Base-by-base conservation (phyloP, 1,140 invertebrate genomes). In the Drosophila pseudoobscura region DNA sequence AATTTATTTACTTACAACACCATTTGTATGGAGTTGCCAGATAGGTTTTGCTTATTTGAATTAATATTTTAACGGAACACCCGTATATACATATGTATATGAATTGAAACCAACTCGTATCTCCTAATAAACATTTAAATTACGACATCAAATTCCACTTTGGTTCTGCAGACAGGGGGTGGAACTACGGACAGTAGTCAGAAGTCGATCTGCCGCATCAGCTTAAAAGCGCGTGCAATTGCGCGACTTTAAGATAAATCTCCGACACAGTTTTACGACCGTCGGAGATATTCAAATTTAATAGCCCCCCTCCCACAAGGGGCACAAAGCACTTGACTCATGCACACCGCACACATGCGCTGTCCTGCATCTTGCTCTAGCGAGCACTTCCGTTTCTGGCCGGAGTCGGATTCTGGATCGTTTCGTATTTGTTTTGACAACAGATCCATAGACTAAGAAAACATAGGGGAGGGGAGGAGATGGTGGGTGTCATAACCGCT, bases 311-410 rank as follows among this genome's bases (percentile, higher is more conserved):
- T 7, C 6, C 20, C 20, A 7, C 15, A 26, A 51, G 39, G n/a
- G 45, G 31, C 50, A 85, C 82, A 85, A 85, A 82, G 82, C 82
- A 88, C 82, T 85, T 85, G 83, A 85, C 83, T 85, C 78, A 85
- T 83, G 43, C 52, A n/a, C 24, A 51, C 35, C 51, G 29, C 54
- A 41, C 64, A 61, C 70, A 69, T 75, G 56, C 49, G 52, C 43
- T 56, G 3, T 58, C 46, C 31, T 29, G 29, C 29, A 29, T 29
- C 6, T 8, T 29, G 29, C 58, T 50, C 24, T 60, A 41, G 63
- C 59, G 68, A 41, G 50, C 56, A 85, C 82, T 85, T 85, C 82
- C 82, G 82, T 55, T 75, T 55, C 54, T 51, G 60, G 31, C 55
- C 66, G 66, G 66, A 71, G 55, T 39, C 55, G 66, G 66, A 51